phyloP scores from a whole-genome alignment of 2,888 invertebrate species.

The Listrodromus nycthemerus region DNA sequence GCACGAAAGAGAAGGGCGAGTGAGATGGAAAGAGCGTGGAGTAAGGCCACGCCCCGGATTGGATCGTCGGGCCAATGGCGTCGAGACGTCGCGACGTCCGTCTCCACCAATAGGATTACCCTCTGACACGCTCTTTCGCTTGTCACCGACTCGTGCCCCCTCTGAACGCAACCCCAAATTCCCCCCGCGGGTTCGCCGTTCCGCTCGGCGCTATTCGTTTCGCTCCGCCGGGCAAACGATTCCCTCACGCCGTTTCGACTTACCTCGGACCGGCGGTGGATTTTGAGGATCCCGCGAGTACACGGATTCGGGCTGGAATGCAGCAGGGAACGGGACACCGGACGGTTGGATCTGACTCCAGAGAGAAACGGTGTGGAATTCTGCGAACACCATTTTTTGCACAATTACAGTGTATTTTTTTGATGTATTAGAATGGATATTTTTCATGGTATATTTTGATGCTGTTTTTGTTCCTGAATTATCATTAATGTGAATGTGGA shows the following conservation, averaged over 20 bases:
- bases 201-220: not conserved
- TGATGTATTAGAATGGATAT: too few species aligned
- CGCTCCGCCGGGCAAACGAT: conserved; percentile 4
- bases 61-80: conserved; percentile 80
- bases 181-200: conserved; percentile 2
- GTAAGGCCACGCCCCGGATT: conserved; percentile 79
- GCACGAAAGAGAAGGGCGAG: conserved; percentile 10
- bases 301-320: not conserved
- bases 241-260: conserved; percentile 36
- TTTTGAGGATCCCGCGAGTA: not conserved
- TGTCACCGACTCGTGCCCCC: conserved; percentile 77
- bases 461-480: too few species aligned
- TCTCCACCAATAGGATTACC: conserved; percentile 84
- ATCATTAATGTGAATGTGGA: too few species aligned
- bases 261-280: not conserved
- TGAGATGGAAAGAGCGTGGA: conserved; percentile 30
- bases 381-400: not conserved
- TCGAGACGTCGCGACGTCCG: conserved; percentile 81
- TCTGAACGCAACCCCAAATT: conserved; percentile 33
- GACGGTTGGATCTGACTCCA: not conserved
- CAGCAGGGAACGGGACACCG: not conserved
- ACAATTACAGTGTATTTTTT: too few species aligned
- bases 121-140: conserved; percentile 84
- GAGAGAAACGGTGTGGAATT: not conserved
- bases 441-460: too few species aligned